Percentiles rank a stretch among this genome's conserved stretches.
Evolutionary conservation across 2,797 vertebrate species (phyloP).

Genomic region (Myotis daubentonii): DNA sequence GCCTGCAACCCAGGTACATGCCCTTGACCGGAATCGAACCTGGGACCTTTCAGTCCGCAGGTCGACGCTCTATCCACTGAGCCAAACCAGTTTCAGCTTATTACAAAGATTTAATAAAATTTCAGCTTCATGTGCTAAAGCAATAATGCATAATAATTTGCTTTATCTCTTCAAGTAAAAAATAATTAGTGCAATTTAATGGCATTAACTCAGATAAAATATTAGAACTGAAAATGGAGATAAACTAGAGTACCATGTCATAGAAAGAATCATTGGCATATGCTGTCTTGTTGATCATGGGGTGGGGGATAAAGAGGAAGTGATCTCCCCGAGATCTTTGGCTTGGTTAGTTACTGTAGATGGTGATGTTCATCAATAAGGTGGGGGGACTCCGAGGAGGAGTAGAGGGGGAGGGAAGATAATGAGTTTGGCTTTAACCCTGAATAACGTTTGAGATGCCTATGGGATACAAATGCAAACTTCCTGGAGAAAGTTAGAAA

Average conservation of each 20-base stretch:
- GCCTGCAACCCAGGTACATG: too few species aligned
- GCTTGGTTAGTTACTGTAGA: not conserved
- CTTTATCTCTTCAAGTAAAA: not conserved
- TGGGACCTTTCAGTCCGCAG: too few species aligned
- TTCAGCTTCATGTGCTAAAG: not conserved
- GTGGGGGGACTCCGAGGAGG: not conserved
- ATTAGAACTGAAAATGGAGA: not conserved
- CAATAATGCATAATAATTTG: conserved; percentile 26
- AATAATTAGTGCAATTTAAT: not conserved
- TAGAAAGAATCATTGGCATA: not conserved
- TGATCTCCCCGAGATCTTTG: not conserved
- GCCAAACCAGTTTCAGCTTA: too few species aligned
- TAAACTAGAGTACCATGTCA: not conserved
- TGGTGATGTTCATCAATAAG: not conserved
- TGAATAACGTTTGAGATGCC: not conserved
- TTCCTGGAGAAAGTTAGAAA: not conserved
- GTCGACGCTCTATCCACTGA: too few species aligned
- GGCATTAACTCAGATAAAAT: not conserved
- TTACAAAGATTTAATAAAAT: conserved; percentile 1
- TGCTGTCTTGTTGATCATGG: not conserved
- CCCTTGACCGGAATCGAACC: too few species aligned
- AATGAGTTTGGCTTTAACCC: not conserved
- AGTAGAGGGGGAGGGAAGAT: not conserved
- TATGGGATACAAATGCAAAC: not conserved
- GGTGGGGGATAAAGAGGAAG: not conserved